Conservation (phyloP, 1,140 invertebrate species). For the Calliopsis andreniformis region DNA sequence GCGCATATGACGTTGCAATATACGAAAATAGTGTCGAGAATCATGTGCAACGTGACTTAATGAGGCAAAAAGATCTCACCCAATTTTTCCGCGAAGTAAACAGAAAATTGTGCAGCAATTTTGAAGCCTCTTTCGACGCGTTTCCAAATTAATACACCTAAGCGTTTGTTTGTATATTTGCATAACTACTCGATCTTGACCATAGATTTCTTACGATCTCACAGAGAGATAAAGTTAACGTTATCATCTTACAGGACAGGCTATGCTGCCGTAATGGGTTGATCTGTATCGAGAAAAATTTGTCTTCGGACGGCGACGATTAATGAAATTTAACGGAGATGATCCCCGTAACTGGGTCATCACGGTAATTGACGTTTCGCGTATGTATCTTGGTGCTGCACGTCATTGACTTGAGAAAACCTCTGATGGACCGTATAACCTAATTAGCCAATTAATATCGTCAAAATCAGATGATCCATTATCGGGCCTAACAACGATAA, state of each 20-base stretch:
- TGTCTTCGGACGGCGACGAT: too few species aligned
- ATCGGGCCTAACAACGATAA: not conserved
- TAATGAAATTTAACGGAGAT: constrained; percentile 5
- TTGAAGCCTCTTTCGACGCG: constrained; percentile 14
- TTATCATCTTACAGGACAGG: too few species aligned
- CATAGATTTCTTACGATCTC: too few species aligned
- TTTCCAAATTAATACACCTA: constrained; percentile 37
- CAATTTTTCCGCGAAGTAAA: constrained; percentile 6
- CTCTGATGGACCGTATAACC: constrained; percentile 42
- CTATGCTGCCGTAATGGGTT: too few species aligned
- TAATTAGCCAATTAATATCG: constrained; percentile 53
- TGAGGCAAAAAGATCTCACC: constrained; percentile 37
- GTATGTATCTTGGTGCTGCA: constrained; percentile 5
- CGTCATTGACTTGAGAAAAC: constrained; percentile 46
- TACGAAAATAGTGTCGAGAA: constrained; percentile 60
- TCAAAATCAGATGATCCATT: constrained; percentile 48
- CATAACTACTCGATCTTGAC: too few species aligned
- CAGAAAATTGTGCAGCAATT: constrained; percentile 23
- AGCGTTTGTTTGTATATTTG: too few species aligned
- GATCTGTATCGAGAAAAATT: too few species aligned
- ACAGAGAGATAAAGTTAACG: too few species aligned
- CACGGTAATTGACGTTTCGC: constrained; percentile 26
- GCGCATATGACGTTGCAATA: constrained; percentile 43
- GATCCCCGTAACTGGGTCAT: not conserved
- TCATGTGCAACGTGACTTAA: constrained; percentile 45